phyloP scores from a whole-genome alignment of 1,140 invertebrate genomes.

The Brachionus sp. region DNA sequence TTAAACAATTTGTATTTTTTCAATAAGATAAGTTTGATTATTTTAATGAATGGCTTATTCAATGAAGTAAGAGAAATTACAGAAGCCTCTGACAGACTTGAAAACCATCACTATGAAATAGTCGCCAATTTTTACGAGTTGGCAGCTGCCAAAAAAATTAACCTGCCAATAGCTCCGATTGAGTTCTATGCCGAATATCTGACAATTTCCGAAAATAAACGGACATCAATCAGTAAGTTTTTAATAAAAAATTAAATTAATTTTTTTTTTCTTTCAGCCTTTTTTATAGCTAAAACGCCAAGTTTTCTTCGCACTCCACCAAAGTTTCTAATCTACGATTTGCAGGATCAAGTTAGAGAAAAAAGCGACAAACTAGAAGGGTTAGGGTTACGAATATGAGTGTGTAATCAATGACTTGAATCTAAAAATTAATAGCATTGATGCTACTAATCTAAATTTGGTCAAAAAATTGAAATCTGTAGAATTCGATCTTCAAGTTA shows the following conservation, averaged over 20 bases:
- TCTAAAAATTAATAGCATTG: background rate
- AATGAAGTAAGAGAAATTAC: background rate
- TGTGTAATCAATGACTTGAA: slow-evolving; percentile 8
- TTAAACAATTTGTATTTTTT: background rate
- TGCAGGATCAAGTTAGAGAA: slow-evolving; percentile 23
- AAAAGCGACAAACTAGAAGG: slow-evolving; percentile 26
- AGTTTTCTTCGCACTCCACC: slow-evolving; percentile 17
- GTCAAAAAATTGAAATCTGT: background rate
- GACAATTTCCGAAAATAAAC: slow-evolving; percentile 24
- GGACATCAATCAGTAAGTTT: slow-evolving; percentile 21
- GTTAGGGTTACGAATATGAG: background rate
- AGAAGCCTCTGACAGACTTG: slow-evolving; percentile 32
- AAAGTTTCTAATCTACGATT: slow-evolving; percentile 21
- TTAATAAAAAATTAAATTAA: background rate
- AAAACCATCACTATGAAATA: slow-evolving; percentile 19
- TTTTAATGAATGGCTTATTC: slow-evolving; percentile 31
- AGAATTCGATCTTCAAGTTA: background rate
- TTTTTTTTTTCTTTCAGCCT: too few species aligned
- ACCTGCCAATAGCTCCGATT: slow-evolving; percentile 15
- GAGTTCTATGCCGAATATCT: slow-evolving; percentile 28
- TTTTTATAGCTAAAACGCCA: background rate
- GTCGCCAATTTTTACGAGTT: slow-evolving; percentile 8
- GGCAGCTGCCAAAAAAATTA: background rate
- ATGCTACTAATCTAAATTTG: slow-evolving; percentile 6
- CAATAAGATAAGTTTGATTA: slow-evolving; percentile 32